Evolutionary conservation across 2,888 invertebrate species (phyloP).

Genomic region (Pseudococcus jackbeardsleyi): DNA sequence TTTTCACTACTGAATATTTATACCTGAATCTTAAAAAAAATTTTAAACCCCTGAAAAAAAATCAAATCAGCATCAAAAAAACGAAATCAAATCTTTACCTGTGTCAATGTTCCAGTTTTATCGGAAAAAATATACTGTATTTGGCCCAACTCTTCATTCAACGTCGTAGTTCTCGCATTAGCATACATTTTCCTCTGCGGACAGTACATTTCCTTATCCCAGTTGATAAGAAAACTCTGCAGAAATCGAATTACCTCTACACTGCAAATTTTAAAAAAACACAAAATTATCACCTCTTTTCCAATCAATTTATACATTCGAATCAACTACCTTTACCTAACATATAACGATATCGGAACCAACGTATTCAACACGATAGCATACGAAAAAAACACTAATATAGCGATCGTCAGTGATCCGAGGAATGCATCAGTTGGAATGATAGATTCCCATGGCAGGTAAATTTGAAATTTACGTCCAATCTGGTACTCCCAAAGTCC

Average conservation of each 20-base stretch:
- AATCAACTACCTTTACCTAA: slow-evolving; percentile 77
- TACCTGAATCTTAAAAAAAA: no score
- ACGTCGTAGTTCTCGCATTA: slow-evolving; percentile 95
- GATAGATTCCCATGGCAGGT: slow-evolving; percentile 94
- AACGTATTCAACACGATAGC: slow-evolving; percentile 99
- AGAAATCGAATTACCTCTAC: slow-evolving; percentile 95
- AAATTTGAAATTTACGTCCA: slow-evolving; percentile 88
- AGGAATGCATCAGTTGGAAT: slow-evolving; percentile 82
- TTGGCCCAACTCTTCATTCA: slow-evolving; percentile 98
- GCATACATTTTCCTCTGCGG: slow-evolving; percentile 91
- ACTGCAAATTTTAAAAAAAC: slow-evolving; percentile 70
- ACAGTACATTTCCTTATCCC: slow-evolving; percentile 98
- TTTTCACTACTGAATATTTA: no score
- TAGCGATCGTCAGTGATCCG: slow-evolving; percentile 92
- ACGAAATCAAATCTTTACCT: slow-evolving; percentile 69
- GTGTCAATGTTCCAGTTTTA: slow-evolving; percentile 98
- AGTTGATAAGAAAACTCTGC: slow-evolving; percentile 98
- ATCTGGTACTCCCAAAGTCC: slow-evolving; percentile 97
- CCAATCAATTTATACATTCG: not conserved
- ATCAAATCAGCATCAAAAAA: not conserved
- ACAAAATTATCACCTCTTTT: no score
- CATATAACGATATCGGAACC: slow-evolving; percentile 99
- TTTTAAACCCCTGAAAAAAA: not conserved
- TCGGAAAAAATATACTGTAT: slow-evolving; percentile 99
- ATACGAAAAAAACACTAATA: slow-evolving; percentile 98